Evolutionary conservation across 2,797 vertebrate genomes (phyloP).

Genomic region (Podarcis siculus): DNA sequence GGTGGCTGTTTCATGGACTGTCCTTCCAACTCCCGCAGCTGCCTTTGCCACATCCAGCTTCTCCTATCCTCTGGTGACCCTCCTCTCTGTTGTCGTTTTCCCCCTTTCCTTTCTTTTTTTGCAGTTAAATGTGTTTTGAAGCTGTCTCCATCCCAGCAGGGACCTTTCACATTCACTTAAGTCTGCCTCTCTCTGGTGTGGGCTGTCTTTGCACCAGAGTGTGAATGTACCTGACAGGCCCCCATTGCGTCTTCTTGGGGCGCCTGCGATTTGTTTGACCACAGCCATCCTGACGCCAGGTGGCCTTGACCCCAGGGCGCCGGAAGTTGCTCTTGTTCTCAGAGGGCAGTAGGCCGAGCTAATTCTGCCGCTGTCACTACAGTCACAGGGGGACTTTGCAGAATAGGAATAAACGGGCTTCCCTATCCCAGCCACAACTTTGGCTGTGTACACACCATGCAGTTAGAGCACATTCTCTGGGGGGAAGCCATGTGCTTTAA

Average conservation of each 20-base stretch:
- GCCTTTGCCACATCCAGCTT: neutral
- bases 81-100: neutral
- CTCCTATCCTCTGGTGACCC: neutral
- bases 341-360: neutral
- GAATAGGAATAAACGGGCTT: neutral
- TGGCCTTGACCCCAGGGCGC: neutral
- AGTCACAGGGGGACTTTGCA: neutral
- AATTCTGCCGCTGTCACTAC: too few species aligned
- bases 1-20: neutral
- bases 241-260: neutral
- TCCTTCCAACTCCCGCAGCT: neutral
- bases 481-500: too few species aligned
- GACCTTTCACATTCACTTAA: conserved; percentile 25
- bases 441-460: too few species aligned
- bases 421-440: neutral
- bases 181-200: too few species aligned
- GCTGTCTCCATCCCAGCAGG: neutral
- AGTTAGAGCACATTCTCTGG: too few species aligned
- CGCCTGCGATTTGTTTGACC: neutral
- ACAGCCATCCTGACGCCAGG: neutral
- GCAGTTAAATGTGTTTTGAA: conserved; percentile 19
- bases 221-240: neutral
- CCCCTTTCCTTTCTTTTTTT: neutral
- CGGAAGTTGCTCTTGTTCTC: neutral
- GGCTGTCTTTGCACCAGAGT: neutral